phyloP scores from a whole-genome alignment of 1,140 invertebrate genomes.

The Drosophila aff. region DNA sequence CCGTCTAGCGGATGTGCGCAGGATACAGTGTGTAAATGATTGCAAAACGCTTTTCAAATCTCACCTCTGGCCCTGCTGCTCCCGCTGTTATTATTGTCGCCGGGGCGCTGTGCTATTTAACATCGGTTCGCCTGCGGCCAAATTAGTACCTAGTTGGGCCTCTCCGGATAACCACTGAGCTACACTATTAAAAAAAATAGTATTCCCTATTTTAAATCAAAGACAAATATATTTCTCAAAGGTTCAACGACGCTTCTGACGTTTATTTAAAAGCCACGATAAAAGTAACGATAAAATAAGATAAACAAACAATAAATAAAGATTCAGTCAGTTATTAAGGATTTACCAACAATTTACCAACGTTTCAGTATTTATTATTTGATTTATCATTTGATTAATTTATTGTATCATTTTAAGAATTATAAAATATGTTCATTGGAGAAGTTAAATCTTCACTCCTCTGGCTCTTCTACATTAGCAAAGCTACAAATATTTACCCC shows the following conservation, averaged over 20 bases:
- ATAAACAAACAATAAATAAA: background rate
- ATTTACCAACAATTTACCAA: too few relatives aligned
- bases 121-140: constrained; percentile 78
- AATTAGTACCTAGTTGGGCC: constrained; percentile 34
- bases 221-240: background rate
- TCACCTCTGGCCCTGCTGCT: constrained; percentile 18
- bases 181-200: constrained; percentile 8
- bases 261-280: too few relatives aligned
- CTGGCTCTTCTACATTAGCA: too few relatives aligned
- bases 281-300: too few relatives aligned
- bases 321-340: background rate
- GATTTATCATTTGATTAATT: too few relatives aligned
- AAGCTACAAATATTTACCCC: too few relatives aligned
- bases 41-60: constrained; percentile 81
- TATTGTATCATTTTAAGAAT: too few relatives aligned
- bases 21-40: constrained; percentile 79
- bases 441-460: too few relatives aligned
- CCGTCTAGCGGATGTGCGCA: constrained; percentile 62
- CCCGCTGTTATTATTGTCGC: constrained; percentile 50
- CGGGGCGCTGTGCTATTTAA: constrained; percentile 71
- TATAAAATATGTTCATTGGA: too few relatives aligned
- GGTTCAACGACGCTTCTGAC: background rate
- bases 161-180: constrained; percentile 3
- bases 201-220: background rate
- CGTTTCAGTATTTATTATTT: background rate